These are phyloP conservation scores for Eupsilia transversa DNA, from an alignment of 2,888 invertebrate species.

Conservation along the genomic window DNA sequence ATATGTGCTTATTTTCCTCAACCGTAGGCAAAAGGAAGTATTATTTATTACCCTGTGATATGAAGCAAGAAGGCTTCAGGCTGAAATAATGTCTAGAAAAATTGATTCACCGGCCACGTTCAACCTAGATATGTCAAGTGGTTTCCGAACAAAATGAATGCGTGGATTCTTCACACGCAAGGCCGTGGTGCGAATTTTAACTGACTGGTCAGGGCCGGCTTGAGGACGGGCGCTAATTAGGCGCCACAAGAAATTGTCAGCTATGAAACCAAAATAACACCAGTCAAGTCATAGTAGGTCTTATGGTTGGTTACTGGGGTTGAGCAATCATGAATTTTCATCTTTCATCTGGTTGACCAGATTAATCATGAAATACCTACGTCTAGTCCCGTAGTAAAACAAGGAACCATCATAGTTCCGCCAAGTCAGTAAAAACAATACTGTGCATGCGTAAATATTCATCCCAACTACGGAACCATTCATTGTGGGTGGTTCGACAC, in stretches of 20 bases:
- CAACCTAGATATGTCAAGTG: constrained; percentile 77
- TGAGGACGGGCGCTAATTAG: constrained; percentile 42
- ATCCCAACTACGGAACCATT: background rate
- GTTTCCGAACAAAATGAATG: constrained; percentile 78
- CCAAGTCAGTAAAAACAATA: background rate
- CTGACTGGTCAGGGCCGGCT: constrained; percentile 67
- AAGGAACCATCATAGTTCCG: background rate
- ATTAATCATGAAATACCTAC: background rate
- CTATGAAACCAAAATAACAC: background rate
- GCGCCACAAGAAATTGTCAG: constrained; percentile 13
- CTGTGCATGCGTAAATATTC: background rate
- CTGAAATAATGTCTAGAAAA: constrained; percentile 14
- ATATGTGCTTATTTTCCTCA: background rate
- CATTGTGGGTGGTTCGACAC: too few species aligned
- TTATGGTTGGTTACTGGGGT: background rate
- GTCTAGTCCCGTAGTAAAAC: background rate
- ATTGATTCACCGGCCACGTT: constrained; percentile 36
- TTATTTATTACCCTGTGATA: constrained; percentile 7
- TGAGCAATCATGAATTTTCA: background rate
- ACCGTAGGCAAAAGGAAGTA: background rate
- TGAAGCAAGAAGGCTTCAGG: constrained; percentile 32
- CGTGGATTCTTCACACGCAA: constrained; percentile 81
- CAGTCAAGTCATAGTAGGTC: background rate
- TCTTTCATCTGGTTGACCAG: background rate
- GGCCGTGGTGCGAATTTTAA: constrained; percentile 78